These are phyloP conservation scores for Lasiommata megera DNA, from an alignment of 2,888 invertebrate genomes.

Conservation along the genomic window DNA sequence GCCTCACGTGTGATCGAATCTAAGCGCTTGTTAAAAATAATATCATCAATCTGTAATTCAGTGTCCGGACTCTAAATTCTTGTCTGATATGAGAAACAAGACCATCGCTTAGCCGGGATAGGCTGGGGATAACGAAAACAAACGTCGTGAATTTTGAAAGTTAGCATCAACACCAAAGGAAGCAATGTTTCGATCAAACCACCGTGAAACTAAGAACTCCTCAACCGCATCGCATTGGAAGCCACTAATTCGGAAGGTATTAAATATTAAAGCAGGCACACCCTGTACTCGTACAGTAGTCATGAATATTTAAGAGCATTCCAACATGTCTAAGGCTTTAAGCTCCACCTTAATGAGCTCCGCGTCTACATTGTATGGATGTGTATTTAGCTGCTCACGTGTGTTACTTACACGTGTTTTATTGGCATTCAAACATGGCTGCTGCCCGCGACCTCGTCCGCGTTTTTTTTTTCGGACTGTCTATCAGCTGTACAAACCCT, in stretches of 20 bases:
- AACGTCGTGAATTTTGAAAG: too few relatives aligned
- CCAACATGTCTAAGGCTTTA: slow-evolving; percentile 59
- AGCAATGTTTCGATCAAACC: not conserved
- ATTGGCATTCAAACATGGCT: not conserved
- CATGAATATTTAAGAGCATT: slow-evolving; percentile 58
- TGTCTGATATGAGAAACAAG: too few relatives aligned
- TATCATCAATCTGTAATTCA: too few relatives aligned
- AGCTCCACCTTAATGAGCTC: slow-evolving; percentile 49
- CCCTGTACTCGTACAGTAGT: slow-evolving; percentile 42
- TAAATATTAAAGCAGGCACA: slow-evolving; percentile 40
- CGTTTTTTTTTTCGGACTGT: too few relatives aligned
- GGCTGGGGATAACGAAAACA: too few relatives aligned
- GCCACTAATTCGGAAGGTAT: slow-evolving; percentile 27
- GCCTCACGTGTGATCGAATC: too few relatives aligned
- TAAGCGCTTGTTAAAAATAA: too few relatives aligned
- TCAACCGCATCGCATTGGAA: not conserved
- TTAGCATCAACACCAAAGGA: not conserved
- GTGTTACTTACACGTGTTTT: not conserved
- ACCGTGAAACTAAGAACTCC: not conserved
- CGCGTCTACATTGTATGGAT: not conserved
- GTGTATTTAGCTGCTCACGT: not conserved
- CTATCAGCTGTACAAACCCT: too few relatives aligned
- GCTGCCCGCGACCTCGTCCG: too few relatives aligned
- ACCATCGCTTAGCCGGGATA: too few relatives aligned
- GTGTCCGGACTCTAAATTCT: too few relatives aligned